Conservation (phyloP, 2,888 invertebrate species). For the Willowsia nigromaculata region DNA sequence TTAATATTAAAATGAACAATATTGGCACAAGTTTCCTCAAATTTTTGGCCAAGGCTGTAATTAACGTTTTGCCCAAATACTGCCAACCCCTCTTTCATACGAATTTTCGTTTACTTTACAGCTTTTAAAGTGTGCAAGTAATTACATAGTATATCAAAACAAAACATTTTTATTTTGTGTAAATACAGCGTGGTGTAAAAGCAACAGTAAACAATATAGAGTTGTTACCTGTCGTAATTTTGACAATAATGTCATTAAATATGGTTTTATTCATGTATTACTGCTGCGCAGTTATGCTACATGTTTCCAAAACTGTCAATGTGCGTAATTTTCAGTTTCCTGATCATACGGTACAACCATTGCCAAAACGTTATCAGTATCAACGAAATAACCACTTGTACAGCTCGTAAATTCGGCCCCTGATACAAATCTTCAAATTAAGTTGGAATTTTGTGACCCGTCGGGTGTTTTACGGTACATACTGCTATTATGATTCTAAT, state of each 20-base stretch:
- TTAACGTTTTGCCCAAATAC: constrained; percentile 9
- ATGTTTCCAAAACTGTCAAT: background rate
- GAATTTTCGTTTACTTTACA: background rate
- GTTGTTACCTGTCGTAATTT: constrained; percentile 2
- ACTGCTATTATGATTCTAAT: constrained; percentile 54
- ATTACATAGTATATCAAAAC: too few relatives aligned
- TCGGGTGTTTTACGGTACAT: constrained; percentile 26
- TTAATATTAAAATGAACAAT: background rate
- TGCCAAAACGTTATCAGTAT: background rate
- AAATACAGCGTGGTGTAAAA: background rate
- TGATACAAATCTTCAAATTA: constrained; percentile 55
- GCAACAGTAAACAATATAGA: background rate
- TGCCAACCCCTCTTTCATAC: background rate
- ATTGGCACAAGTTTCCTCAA: background rate
- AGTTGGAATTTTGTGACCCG: constrained; percentile 47
- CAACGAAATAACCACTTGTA: constrained; percentile 5
- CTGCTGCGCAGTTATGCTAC: background rate
- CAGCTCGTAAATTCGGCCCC: constrained; percentile 41
- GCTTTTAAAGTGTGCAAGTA: background rate
- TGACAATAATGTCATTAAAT: background rate
- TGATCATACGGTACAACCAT: background rate
- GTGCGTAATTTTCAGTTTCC: background rate
- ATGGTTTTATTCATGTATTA: background rate
- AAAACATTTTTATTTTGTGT: background rate
- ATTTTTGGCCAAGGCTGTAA: constrained; percentile 41